These are phyloP conservation scores for Pseudococcus longispinus DNA, from an alignment of 2,888 invertebrate species.

Conservation along the genomic window DNA sequence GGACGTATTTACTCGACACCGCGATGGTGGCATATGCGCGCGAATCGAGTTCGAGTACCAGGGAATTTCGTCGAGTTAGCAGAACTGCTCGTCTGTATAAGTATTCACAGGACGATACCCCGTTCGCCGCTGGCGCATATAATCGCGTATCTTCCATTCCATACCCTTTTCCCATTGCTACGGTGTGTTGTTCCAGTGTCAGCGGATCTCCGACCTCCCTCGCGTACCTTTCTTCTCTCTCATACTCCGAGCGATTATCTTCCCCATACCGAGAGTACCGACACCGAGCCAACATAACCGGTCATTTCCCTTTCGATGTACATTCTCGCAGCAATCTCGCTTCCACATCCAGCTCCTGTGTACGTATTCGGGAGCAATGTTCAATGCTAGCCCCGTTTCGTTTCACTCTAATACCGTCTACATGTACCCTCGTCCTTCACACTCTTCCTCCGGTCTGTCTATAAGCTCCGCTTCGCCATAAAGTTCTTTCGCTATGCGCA, in stretches of 20 bases:
- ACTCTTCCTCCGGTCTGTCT: neutral
- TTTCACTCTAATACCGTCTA: neutral
- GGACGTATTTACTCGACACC: neutral
- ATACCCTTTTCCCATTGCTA: slow-evolving; percentile 24
- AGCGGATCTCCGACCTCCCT: slow-evolving; percentile 52
- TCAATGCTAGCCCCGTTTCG: slow-evolving; percentile 3
- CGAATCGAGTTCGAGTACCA: neutral
- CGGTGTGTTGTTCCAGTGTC: slow-evolving; percentile 50
- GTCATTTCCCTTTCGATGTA: slow-evolving; percentile 55
- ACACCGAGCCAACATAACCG: slow-evolving; percentile 49
- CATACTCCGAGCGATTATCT: slow-evolving; percentile 40
- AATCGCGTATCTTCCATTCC: slow-evolving; percentile 40
- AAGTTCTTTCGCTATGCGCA: slow-evolving; percentile 28
- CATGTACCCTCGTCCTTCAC: neutral
- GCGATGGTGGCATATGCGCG: neutral
- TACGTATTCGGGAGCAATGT: slow-evolving; percentile 7
- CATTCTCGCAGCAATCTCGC: slow-evolving; percentile 37
- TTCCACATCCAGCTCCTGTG: slow-evolving; percentile 15
- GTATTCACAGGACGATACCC: slow-evolving; percentile 32
- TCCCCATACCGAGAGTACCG: slow-evolving; percentile 45
- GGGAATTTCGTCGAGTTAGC: slow-evolving; percentile 19
- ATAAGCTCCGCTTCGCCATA: neutral
- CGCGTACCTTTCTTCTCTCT: slow-evolving; percentile 26
- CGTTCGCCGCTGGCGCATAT: neutral
- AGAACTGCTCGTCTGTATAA: neutral